phyloP scores from a whole-genome alignment of 2,888 invertebrate species.

The Steinernema scapterisci region DNA sequence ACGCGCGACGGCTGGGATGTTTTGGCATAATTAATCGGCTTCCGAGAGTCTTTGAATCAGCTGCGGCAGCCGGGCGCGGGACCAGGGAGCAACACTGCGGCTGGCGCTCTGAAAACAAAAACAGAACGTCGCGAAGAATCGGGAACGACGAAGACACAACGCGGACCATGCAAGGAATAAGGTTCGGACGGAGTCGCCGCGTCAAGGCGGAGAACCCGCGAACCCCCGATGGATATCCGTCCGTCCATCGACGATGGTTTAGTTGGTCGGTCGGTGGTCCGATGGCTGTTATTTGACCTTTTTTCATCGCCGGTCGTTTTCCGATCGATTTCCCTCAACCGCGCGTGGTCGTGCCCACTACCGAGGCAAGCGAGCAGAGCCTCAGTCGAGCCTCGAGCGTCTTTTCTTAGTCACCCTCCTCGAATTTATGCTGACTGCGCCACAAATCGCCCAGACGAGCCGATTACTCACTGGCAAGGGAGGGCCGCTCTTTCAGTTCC shows the following conservation, averaged over 20 bases:
- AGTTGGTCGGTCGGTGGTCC: too few species aligned
- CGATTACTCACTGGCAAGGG: not conserved
- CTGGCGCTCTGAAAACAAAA: not conserved
- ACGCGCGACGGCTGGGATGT: not conserved
- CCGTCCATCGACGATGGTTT: not conserved
- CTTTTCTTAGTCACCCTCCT: conserved; percentile 7
- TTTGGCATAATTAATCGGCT: conserved; percentile 21
- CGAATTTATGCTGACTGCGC: conserved; percentile 15
- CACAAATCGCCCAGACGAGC: conserved; percentile 22
- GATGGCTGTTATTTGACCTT: conserved; percentile 28
- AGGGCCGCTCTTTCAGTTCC: not conserved
- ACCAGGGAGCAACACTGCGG: not conserved
- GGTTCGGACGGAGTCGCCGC: not conserved
- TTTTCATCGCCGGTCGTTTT: conserved; percentile 17
- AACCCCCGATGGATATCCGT: conserved; percentile 26
- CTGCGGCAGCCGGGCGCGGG: not conserved
- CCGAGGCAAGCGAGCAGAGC: too few species aligned
- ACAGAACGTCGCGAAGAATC: conserved; percentile 16
- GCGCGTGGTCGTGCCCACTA: not conserved
- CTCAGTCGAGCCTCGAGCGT: not conserved
- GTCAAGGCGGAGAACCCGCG: not conserved
- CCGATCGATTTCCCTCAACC: conserved; percentile 27
- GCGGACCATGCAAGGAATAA: not conserved
- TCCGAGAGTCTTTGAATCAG: not conserved
- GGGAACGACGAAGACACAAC: conserved; percentile 1